Base-by-base conservation (phyloP, 2,888 invertebrate species). In the Melieria omissa region DNA sequence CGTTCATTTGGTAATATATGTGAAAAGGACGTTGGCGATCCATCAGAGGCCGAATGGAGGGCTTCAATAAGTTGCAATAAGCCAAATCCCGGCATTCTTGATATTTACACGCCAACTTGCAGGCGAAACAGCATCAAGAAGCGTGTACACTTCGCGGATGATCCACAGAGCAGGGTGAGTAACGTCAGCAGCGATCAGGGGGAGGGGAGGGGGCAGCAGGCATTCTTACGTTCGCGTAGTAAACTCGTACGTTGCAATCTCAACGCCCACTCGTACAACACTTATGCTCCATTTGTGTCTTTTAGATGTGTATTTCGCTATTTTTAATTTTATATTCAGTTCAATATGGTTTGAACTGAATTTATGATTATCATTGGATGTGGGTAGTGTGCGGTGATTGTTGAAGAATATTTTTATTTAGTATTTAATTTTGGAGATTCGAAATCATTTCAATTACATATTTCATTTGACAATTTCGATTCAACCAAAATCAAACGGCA, bases 61-160 rank as follows among this genome's bases (percentile, higher is more conserved):
- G 29, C 2, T 29, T 29, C 29, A 29, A 29, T 29, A 29, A 29
- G 29, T 29, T 29, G 29, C 29, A 29, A 29, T 29, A 29, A 29
- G 29, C 29, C 29, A 29, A 29, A 29, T 29, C 29, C 29, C 29
- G 3, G 29, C 2, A 29, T 29, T 29, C 29, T 29, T 3, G 29
- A 29, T 29, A 29, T 29, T 29, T 29, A 1, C 29, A 29, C 29
- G 29, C 29, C 29, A 29, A 29, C 29, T 44, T 60, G 73, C 14
- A 65, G 64, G 52, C 78, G 80, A 65, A 80, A 78, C 74, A 81
- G 78, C 42, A 75, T 78, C 1, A 84, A 85, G 78, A 86, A 86
- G 82, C 88, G 86, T 80, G 89, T 89, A 78, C 89, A 87, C 83
- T 85, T 86, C 57, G 80, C 82, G 61, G 86, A 87, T 78, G 82